These are phyloP conservation scores for Sesia bembeciformis DNA, from an alignment of 2,888 invertebrate genomes.

Conservation along the genomic window DNA sequence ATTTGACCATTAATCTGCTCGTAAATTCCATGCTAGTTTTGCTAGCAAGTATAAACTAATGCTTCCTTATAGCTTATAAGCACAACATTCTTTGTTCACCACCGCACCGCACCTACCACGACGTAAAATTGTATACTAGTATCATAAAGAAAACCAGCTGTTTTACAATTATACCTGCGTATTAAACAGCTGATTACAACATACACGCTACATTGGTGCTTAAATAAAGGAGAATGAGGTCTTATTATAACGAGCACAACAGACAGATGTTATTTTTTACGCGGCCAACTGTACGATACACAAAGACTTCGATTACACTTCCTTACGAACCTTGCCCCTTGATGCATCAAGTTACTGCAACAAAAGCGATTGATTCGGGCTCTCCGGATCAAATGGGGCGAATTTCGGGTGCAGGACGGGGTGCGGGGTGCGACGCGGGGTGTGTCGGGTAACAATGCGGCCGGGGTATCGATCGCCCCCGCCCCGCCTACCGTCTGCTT, in stretches of 20 bases:
- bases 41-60: background rate
- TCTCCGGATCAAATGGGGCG: conserved; percentile 66
- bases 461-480: conserved; percentile 66
- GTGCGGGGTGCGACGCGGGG: conserved; percentile 32
- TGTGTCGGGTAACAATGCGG: conserved; percentile 60
- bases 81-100: background rate
- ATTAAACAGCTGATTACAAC: conserved; percentile 17
- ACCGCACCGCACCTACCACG: background rate
- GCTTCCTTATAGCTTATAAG: background rate
- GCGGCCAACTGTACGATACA: background rate
- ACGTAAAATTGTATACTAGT: background rate
- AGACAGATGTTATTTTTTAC: background rate
- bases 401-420: conserved; percentile 52
- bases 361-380: conserved; percentile 66
- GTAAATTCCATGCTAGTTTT: background rate
- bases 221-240: background rate
- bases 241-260: background rate
- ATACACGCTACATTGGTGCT: conserved; percentile 14
- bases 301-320: background rate
- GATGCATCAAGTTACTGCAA: conserved; percentile 58
- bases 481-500: conserved; percentile 39
- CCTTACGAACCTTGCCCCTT: conserved; percentile 12
- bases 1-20: background rate
- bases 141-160: background rate
- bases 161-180: conserved; percentile 10